phyloP scores from a whole-genome alignment of 2,888 invertebrate species.

The Heliconius ethilla region DNA sequence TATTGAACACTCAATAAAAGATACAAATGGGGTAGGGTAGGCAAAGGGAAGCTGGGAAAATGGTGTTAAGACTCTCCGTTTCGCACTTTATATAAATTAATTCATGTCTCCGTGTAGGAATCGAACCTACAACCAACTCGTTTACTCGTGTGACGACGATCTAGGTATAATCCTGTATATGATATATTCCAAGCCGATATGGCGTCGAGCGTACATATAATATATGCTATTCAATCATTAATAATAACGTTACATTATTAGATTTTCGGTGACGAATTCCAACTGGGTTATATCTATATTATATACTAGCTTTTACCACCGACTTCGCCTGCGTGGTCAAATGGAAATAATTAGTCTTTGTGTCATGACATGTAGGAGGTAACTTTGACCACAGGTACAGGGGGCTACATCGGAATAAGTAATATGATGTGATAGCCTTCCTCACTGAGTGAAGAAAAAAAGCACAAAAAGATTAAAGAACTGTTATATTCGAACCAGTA shows the following conservation, averaged over 20 bases:
- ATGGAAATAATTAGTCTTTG: not conserved
- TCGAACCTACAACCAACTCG: not conserved
- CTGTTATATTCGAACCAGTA: too few relatives aligned
- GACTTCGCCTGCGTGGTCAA: not conserved
- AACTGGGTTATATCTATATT: not conserved
- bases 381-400: not conserved
- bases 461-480: too few relatives aligned
- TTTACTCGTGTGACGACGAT: not conserved
- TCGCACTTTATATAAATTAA: not conserved
- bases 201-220: not conserved
- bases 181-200: not conserved
- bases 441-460: too few relatives aligned
- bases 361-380: not conserved
- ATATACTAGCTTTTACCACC: not conserved
- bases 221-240: slow-evolving; percentile 1
- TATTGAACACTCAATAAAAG: too few relatives aligned
- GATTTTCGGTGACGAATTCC: not conserved
- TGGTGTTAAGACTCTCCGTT: not conserved
- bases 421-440: too few relatives aligned
- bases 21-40: too few relatives aligned
- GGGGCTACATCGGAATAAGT: too few relatives aligned
- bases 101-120: not conserved
- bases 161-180: not conserved
- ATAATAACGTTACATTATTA: not conserved
- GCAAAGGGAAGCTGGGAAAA: too few relatives aligned